phyloP scores from a whole-genome alignment of 2,113 vertebrate species.

The Pitta sordida region DNA sequence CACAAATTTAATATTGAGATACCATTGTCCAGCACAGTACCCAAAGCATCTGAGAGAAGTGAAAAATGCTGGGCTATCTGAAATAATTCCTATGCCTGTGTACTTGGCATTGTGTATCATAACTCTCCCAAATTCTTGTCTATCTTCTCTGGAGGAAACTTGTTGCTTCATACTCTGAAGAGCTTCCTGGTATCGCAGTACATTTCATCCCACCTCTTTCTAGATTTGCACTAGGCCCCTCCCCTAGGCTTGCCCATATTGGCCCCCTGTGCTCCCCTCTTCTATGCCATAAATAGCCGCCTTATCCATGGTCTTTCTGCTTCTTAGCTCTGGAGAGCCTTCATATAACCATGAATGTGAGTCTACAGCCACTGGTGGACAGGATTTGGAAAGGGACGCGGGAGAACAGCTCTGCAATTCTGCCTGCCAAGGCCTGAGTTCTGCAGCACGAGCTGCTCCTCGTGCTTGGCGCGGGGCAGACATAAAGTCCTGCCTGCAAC shows the following conservation, averaged over 20 bases:
- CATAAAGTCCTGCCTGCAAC: neutral
- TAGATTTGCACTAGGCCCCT: neutral
- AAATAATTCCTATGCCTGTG: neutral
- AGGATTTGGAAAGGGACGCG: neutral
- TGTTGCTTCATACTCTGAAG: neutral
- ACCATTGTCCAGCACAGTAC: neutral
- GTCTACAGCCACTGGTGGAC: neutral
- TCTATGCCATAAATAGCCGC: neutral
- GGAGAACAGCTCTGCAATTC: neutral
- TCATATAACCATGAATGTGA: fast-evolving
- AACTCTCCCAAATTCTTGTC: neutral
- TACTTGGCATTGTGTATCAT: neutral
- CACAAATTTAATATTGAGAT: neutral
- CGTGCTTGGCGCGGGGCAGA: neutral
- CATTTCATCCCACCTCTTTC: neutral
- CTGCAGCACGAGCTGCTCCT: neutral
- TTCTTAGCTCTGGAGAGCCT: neutral
- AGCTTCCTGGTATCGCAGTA: fast-evolving
- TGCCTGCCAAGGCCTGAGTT: neutral
- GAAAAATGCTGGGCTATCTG: fast-evolving
- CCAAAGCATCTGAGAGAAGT: neutral
- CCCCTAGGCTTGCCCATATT: neutral
- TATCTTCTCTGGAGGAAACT: neutral
- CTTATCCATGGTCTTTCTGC: fast-evolving
- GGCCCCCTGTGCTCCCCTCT: neutral